Conservation (phyloP, 2,888 invertebrate species). For the Ochlodes sylvanus region DNA sequence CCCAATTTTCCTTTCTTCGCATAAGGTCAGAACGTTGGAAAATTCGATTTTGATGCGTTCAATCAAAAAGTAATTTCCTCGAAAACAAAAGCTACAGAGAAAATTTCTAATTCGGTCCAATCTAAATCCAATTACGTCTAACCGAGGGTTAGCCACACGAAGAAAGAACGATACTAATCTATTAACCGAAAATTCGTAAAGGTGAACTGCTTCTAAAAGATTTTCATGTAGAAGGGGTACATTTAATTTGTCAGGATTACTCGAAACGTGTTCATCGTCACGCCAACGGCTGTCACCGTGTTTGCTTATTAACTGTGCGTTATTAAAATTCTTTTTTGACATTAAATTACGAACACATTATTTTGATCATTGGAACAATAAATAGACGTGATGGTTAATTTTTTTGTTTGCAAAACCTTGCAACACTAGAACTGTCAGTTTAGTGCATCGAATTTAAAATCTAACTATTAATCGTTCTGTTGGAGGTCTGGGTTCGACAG, state of each 20-base stretch:
- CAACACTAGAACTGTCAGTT: no score
- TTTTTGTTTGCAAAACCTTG: no score
- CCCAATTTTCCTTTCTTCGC: slow-evolving; percentile 39
- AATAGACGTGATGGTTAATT: no score
- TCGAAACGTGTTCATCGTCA: slow-evolving; percentile 45
- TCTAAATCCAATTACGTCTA: slow-evolving; percentile 80
- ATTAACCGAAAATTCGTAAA: slow-evolving; percentile 42
- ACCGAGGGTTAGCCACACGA: slow-evolving; percentile 63
- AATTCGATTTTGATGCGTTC: slow-evolving; percentile 77
- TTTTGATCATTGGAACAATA: no score
- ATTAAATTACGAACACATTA: no score
- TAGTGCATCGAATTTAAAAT: no score
- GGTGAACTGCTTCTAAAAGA: slow-evolving; percentile 17
- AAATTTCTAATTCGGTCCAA: slow-evolving; percentile 79
- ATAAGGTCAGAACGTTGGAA: slow-evolving; percentile 45
- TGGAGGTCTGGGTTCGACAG: no score
- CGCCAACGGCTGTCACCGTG: slow-evolving; percentile 46
- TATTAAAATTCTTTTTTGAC: neutral
- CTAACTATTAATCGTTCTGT: no score
- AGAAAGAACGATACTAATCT: slow-evolving; percentile 55
- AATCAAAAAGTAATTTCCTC: slow-evolving; percentile 79
- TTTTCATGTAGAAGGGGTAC: slow-evolving; percentile 32
- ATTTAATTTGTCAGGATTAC: slow-evolving; percentile 51
- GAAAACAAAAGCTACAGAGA: slow-evolving; percentile 74
- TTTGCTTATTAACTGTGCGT: slow-evolving; percentile 30